Percentiles rank a stretch among this genome's conserved stretches.
Conservation (phyloP, 2,113 vertebrate genomes). For the Balaenoptera acutorostrata region DNA sequence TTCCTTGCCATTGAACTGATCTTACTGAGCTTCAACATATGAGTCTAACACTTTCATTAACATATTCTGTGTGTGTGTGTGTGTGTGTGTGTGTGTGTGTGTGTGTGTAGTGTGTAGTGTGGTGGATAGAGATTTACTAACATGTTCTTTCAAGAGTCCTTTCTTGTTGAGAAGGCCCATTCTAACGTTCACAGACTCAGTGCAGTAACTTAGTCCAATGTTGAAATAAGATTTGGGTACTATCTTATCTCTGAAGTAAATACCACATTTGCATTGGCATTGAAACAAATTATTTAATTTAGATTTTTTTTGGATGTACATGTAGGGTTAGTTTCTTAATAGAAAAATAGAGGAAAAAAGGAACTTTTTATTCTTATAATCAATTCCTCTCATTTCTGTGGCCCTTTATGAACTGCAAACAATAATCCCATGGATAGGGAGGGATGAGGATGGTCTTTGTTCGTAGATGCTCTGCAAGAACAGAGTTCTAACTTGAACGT, state of each 20-base stretch:
- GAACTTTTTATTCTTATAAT: background rate
- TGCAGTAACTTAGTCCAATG: background rate
- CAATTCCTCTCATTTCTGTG: background rate
- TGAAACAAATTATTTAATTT: background rate
- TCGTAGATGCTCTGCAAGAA: background rate
- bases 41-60: background rate
- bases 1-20: background rate
- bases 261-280: background rate
- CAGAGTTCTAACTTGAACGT: background rate
- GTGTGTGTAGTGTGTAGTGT: background rate
- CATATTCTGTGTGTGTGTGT: background rate
- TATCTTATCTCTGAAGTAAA: background rate
- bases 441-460: background rate
- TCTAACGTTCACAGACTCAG: background rate
- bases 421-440: background rate
- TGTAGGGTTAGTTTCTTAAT: background rate
- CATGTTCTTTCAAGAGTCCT: background rate
- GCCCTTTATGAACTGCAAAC: background rate
- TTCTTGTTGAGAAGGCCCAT: background rate
- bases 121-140: background rate
- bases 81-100: background rate
- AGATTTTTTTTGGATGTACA: background rate
- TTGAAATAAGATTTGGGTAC: background rate
- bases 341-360: background rate
- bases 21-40: background rate